Percentiles rank a stretch among this genome's conserved stretches.
These are phyloP conservation scores for Acleris literana DNA, from an alignment of 2,888 invertebrate genomes.

Conservation along the genomic window DNA sequence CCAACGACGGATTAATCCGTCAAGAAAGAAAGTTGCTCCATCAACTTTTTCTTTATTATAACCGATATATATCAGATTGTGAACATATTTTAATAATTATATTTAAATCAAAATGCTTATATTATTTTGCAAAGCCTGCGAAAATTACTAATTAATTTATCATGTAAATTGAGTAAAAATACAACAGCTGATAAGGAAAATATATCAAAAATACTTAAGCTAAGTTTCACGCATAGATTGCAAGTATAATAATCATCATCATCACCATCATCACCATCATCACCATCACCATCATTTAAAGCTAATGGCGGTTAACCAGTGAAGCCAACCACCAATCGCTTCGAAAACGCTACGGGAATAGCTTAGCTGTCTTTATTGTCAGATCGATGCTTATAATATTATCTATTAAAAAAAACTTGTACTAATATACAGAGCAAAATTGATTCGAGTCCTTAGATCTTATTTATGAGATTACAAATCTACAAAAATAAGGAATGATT, in stretches of 20 bases:
- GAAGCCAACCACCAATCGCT: too few relatives aligned
- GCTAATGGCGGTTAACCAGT: too few relatives aligned
- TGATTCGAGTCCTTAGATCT: not conserved
- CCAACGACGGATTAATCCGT: not conserved
- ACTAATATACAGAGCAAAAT: not conserved
- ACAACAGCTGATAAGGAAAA: not conserved
- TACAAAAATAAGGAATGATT: too few relatives aligned
- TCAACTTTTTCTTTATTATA: too few relatives aligned
- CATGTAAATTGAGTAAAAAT: not conserved
- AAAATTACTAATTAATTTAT: not conserved
- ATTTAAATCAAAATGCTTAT: too few relatives aligned
- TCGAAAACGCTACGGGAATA: too few relatives aligned
- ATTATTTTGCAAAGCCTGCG: not conserved
- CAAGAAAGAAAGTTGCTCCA: not conserved
- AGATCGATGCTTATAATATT: not conserved
- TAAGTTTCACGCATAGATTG: too few relatives aligned
- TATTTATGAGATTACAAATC: constrained; percentile 3
- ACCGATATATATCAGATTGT: too few relatives aligned
- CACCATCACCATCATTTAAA: not conserved
- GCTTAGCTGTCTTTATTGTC: too few relatives aligned
- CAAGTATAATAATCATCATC: too few relatives aligned
- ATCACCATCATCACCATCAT: too few relatives aligned
- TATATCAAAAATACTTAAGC: not conserved
- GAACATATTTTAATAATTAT: too few relatives aligned
- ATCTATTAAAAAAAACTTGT: not conserved